Base-by-base conservation (phyloP, 2,113 vertebrate genomes). In the Andinoacara biseriatus region DNA sequence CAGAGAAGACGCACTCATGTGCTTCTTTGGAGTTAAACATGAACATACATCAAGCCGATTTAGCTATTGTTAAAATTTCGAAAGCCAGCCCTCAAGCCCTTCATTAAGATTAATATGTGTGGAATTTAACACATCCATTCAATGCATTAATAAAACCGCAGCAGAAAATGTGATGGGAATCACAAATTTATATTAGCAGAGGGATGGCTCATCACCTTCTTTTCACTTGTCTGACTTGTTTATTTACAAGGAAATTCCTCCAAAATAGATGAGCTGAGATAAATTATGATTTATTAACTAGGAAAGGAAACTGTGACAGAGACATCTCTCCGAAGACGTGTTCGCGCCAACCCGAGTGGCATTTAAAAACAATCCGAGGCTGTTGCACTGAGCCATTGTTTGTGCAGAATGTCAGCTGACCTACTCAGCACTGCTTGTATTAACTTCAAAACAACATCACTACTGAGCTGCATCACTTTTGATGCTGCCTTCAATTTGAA, bases 71-170 rank as follows among this genome's bases (percentile, higher is more conserved):
- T 72, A 72, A 54, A 72, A 33, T 72, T 14, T 49, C n/a, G 56
- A 77, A 80, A 86, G 80, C 29, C 79, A 88, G 54, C 20, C 59
- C 35, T 58, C 14, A 35, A 61, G 46, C 7, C 11, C 7, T 62
- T 81, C 60, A 90, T 90, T 89, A 82, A 72, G 60, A 84, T 69
- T 57, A 58, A 35, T 29, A 76, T 60, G 31, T 74, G 57, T 79
- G 35, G 43, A 81, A 76, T 85, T 83, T 38, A 31, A 13, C 61
- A 57, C 58, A 49, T n/a, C 72, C 31, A 6, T 82, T 78, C 38
- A 83, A 69, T 78, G 56, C 74, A 69, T 81, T 84, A 33, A 83
- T 85, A 87, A 85, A 77, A 83, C 58, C 72, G 49, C 54, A 14
- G 35, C 20, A 60, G 31, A 65, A 81, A 75, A 80, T 85, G 62